Percentiles rank a stretch among this genome's conserved stretches.
Evolutionary conservation across 2,888 invertebrate species (phyloP).

Genomic region (Phyllotreta cruciferae): DNA sequence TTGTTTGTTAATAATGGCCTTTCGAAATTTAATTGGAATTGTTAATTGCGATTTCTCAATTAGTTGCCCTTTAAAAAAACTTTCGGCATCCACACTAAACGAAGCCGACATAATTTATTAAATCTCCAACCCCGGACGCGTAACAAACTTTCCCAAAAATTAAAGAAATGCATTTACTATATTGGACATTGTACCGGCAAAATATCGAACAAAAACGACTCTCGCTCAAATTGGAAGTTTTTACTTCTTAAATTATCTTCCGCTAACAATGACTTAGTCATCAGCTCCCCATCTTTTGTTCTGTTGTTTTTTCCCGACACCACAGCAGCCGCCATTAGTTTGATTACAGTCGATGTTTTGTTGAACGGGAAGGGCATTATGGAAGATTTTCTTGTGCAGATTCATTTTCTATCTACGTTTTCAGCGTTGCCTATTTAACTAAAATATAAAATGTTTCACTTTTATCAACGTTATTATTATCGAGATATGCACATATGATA

Average conservation of each 20-base stretch:
- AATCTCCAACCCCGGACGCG: too few relatives aligned
- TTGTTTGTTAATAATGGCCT: too few relatives aligned
- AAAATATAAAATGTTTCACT: not conserved
- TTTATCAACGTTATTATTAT: too few relatives aligned
- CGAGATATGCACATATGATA: too few relatives aligned
- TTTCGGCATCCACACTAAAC: too few relatives aligned
- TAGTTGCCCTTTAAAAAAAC: too few relatives aligned
- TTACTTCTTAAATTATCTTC: slow-evolving; percentile 27
- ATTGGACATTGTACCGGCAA: slow-evolving; percentile 7
- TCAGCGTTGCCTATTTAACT: slow-evolving; percentile 11
- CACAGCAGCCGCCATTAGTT: slow-evolving; percentile 30
- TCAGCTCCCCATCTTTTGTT: slow-evolving; percentile 30
- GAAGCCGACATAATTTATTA: too few relatives aligned
- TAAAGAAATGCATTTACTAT: slow-evolving; percentile 6
- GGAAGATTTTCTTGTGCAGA: slow-evolving; percentile 17
- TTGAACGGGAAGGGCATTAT: slow-evolving; percentile 13
- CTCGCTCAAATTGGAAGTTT: slow-evolving; percentile 24
- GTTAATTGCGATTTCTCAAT: too few relatives aligned
- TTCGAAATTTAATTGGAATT: too few relatives aligned
- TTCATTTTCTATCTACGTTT: slow-evolving; percentile 16
- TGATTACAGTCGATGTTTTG: slow-evolving; percentile 31
- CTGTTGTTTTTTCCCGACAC: slow-evolving; percentile 26
- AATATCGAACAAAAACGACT: slow-evolving; percentile 29
- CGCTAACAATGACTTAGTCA: slow-evolving; percentile 29
- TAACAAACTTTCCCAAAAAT: not conserved